Evolutionary conservation across 2,113 vertebrate genomes (phyloP), one percentile per base, ranked within the genome.

Genomic region (Pachyramphus minor): DNA sequence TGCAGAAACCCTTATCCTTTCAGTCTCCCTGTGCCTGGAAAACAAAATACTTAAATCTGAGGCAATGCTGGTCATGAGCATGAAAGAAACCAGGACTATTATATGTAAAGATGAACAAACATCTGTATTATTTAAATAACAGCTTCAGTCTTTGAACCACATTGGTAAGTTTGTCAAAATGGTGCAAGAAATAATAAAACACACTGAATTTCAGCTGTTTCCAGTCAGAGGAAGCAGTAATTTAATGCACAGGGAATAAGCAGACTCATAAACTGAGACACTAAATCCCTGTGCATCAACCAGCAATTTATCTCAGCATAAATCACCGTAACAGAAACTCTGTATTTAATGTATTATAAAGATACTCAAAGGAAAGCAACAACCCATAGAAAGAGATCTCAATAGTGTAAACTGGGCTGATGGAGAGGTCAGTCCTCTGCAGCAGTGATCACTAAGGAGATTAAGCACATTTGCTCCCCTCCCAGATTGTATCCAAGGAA

Each of bases 81-180:
- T 91, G 87, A 96, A 91, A 86, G 92, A 82, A 87, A n/a, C 63
- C 93, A 95, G 93, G 17, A 69, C 59, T 76, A 45, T 58, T 60
- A 37, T 69, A 73, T 16, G 28, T n/a, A 18, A 90, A 91, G 75
- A 52, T 94, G 78, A 94, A 73, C 87, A 95, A 87, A 91, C 77
- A 64, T 87, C 53, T 94, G 82, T 62, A 66, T 89, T 82, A 85
- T 41, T 91, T 87, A 96, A 89, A 62, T 67, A 72, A 87, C 72
- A 93, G 37, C n/a, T 55, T 82, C 27, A 44, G 20, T 64, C 78
- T 75, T 45, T 44, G 21, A 95, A 85, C 18, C 50, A 25, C 67
- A n/a, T 39, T 24, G 89, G 8, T 85, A 87, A 69, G 59, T 50
- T 78, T 76, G 50, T 93, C 63, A 72, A 80, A 91, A 80, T 35